These are phyloP conservation scores for Philaethria dido DNA, from an alignment of 2,888 invertebrate genomes.

Conservation along the genomic window DNA sequence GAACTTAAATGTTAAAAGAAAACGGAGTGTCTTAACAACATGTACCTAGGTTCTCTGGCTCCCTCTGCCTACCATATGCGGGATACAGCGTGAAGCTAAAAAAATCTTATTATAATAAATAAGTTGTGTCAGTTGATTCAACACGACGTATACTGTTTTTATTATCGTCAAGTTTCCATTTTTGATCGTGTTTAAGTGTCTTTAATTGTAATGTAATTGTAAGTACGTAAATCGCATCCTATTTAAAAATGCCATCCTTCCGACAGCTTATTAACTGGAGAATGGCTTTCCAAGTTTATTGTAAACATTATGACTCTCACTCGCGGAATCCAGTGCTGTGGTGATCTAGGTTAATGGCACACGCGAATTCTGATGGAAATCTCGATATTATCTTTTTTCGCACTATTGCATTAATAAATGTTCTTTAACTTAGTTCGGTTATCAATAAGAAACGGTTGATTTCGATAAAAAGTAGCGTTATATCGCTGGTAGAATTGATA, in stretches of 20 bases:
- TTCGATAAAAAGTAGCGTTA: background rate
- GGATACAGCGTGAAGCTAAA: too few relatives aligned
- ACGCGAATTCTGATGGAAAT: slow-evolving; percentile 52
- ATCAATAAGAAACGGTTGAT: background rate
- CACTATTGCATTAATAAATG: slow-evolving; percentile 13
- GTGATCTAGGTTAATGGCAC: slow-evolving; percentile 65
- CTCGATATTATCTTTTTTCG: slow-evolving; percentile 26
- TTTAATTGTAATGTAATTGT: slow-evolving; percentile 33
- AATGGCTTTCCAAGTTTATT: slow-evolving; percentile 73
- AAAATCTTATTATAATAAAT: too few relatives aligned
- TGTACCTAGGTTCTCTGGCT: too few relatives aligned
- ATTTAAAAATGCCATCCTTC: slow-evolving; percentile 28
- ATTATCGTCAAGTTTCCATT: background rate
- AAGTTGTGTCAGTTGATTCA: too few relatives aligned
- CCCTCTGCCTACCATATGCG: too few relatives aligned
- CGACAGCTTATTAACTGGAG: slow-evolving; percentile 33
- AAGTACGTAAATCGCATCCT: slow-evolving; percentile 20
- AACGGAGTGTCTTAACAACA: too few relatives aligned
- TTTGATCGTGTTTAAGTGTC: background rate
- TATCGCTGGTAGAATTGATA: background rate
- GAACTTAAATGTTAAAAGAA: too few relatives aligned
- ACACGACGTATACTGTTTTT: background rate
- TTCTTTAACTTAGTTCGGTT: background rate
- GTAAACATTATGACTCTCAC: slow-evolving; percentile 67
- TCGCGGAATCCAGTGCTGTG: slow-evolving; percentile 51